Evolutionary conservation across 2,888 invertebrate genomes (phyloP).

Genomic region (Abrostola tripartita): DNA sequence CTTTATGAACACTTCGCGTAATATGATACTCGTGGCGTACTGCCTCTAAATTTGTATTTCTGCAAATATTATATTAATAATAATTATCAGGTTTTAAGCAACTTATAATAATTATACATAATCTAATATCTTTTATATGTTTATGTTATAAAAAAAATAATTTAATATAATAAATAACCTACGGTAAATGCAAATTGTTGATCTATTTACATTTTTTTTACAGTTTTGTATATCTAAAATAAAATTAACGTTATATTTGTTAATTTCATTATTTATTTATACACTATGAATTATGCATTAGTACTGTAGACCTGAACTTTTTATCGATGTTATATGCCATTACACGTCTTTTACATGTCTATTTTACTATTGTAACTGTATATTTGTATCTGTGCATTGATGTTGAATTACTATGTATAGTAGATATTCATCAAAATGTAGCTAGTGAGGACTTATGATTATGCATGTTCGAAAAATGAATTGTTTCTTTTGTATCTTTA

Average conservation of each 20-base stretch:
- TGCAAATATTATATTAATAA: constrained; percentile 44
- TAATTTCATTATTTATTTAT: constrained; percentile 59
- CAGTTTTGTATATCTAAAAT: constrained; percentile 58
- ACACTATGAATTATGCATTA: constrained; percentile 38
- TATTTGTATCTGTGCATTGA: constrained; percentile 33
- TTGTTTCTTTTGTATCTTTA: constrained; percentile 56
- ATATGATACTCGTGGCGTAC: constrained; percentile 50
- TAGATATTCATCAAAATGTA: constrained; percentile 41
- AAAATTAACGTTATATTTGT: constrained; percentile 59
- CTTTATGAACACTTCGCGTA: constrained; percentile 42
- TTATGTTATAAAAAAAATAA: constrained; percentile 35
- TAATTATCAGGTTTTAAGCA: constrained; percentile 44
- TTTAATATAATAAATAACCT: constrained; percentile 24
- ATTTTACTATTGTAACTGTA: constrained; percentile 41
- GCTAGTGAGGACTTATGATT: constrained; percentile 42
- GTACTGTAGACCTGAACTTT: constrained; percentile 29
- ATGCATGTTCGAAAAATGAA: constrained; percentile 56
- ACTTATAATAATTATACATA: constrained; percentile 46
- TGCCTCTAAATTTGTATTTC: constrained; percentile 54
- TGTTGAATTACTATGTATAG: constrained; percentile 30
- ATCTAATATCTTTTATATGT: constrained; percentile 39
- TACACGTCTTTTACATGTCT: constrained; percentile 35
- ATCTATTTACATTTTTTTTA: constrained; percentile 54
- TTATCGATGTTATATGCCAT: constrained; percentile 40
- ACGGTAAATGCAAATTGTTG: constrained; percentile 47